phyloP scores from a whole-genome alignment of 2,888 invertebrate genomes.

The Rosalia funebris region DNA sequence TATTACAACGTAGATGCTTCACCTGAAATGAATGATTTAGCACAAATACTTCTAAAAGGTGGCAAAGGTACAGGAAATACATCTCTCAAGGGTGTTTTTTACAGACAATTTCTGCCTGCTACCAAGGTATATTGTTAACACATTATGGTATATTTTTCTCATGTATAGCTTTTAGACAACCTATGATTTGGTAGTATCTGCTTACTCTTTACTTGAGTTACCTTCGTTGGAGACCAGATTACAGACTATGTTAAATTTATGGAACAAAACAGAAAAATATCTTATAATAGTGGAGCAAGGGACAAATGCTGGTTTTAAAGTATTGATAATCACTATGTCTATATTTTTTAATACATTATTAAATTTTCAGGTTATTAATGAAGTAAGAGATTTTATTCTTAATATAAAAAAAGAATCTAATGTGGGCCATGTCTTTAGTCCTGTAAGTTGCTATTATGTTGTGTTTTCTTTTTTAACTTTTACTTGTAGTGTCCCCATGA shows the following conservation, averaged over 20 bases:
- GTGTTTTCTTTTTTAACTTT: background rate
- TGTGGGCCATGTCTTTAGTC: constrained; percentile 77
- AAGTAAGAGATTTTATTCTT: constrained; percentile 85
- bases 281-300: constrained; percentile 88
- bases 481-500: constrained; percentile 83
- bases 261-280: constrained; percentile 86
- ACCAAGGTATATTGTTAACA: constrained; percentile 61
- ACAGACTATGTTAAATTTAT: constrained; percentile 78
- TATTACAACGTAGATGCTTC: constrained; percentile 89
- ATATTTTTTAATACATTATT: constrained; percentile 21
- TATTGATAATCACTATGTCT: constrained; percentile 55
- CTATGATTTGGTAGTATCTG: constrained; percentile 84
- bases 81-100: constrained; percentile 72
- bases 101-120: constrained; percentile 85
- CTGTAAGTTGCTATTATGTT: constrained; percentile 68
- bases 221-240: constrained; percentile 74
- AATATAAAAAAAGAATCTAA: constrained; percentile 62
- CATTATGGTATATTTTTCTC: constrained; percentile 6
- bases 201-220: constrained; percentile 84
- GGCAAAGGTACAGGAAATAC: constrained; percentile 72
- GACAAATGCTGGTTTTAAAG: constrained; percentile 80
- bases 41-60: constrained; percentile 75
- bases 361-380: constrained; percentile 71
- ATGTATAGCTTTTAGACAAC: constrained; percentile 65
- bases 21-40: constrained; percentile 82